Base-by-base conservation (phyloP, 2,888 invertebrate genomes). In the Stenotaenia linearis region DNA sequence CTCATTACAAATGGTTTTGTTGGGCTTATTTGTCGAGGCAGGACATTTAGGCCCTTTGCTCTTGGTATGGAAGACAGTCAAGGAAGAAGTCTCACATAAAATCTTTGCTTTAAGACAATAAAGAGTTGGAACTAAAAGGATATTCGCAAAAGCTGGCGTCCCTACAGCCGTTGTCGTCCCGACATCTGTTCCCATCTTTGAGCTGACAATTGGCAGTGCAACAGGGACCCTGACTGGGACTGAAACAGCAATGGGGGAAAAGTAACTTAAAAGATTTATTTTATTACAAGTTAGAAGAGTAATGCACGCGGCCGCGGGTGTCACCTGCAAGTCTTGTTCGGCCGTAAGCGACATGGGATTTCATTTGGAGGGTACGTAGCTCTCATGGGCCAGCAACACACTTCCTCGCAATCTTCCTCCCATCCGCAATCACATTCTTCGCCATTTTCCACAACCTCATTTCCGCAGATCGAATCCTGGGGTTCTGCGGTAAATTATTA, bases 351-450 rank as follows among this genome's bases (percentile, higher is more conserved):
- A 87, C 97, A 97, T 0, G 96, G 96, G 78, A 91, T 91, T 87
- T 95, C 94, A 81, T 91, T 91, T 10, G 89, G 84, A 77, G 92
- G 91, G 5, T 94, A 92, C 83, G 93, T 91, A 50, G 92, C 90
- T 75, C 93, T 90, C 89, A 96, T 95, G 40, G 97, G 96, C 83
- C 92, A 93, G 86, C 98, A 99, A 86, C 98, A 98, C 75, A 91
- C 90, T 86, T 96, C 97, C 80, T 92, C 91, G 86, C 98, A 98
- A 86, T 98, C 97, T 84, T 96, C 95, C 84, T 95, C 95, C 96
- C 96, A 97, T 80, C 99, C 99, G 86, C 98, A 99, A 88, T 99
- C 99, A 86, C 99, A 99, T 87, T 98, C 93, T 88, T 99, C 99
- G 21, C 94, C 97, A 75, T 92, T 92, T 86, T 99, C 99, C 75